These are phyloP conservation scores for Axinella damicornis DNA, from an alignment of 37 sponge, comb jelly and placozoan genomes.

Conservation along the genomic window DNA sequence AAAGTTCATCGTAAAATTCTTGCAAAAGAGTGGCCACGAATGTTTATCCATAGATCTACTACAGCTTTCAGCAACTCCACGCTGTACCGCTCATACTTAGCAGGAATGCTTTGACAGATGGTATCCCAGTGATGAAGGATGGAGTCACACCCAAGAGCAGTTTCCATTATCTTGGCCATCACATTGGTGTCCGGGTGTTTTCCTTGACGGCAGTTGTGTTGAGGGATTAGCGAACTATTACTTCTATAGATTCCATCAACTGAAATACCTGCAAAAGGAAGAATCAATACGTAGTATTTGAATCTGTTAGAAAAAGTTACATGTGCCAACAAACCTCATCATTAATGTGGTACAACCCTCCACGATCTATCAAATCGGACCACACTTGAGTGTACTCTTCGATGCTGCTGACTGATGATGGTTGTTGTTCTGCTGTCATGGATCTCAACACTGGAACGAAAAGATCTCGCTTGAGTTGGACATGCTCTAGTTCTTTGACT, in stretches of 20 bases:
- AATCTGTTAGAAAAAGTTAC: no score
- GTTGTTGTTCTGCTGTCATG: not conserved
- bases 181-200: not conserved
- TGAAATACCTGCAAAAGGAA: no score
- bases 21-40: conserved; percentile 28
- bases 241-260: no score
- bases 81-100: not conserved
- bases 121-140: not conserved
- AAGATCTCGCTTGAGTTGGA: not conserved
- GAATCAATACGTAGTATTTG: no score
- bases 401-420: not conserved
- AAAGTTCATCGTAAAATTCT: not conserved
- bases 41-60: conserved; percentile 24
- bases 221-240: not conserved
- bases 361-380: not conserved
- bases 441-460: not conserved
- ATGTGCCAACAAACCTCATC: no score
- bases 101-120: not conserved
- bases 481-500: not conserved
- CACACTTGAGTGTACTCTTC: not conserved
- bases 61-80: conserved; percentile 5
- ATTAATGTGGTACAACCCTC: no score
- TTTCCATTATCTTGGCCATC: not conserved
- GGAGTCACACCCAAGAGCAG: not conserved
- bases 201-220: not conserved